These are phyloP conservation scores for Leistus spinibarbis DNA, from an alignment of 2,888 invertebrate genomes.

Conservation along the genomic window DNA sequence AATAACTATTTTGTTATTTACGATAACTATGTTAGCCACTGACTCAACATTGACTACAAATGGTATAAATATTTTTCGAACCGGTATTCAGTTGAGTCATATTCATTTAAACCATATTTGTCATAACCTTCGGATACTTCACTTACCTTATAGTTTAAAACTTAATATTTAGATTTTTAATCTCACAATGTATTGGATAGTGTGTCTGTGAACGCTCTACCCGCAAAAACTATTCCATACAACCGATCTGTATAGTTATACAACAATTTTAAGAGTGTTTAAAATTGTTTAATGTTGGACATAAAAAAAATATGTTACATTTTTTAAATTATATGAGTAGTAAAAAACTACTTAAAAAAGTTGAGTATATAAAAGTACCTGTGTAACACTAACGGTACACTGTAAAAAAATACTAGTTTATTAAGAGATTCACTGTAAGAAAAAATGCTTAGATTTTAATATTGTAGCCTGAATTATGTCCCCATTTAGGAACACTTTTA, in stretches of 20 bases:
- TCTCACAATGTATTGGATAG: no score
- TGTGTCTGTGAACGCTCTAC: no score
- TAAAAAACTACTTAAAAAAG: not conserved
- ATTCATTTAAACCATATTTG: not conserved
- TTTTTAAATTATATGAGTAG: not conserved
- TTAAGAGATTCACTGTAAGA: not conserved
- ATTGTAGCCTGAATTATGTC: not conserved
- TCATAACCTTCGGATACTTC: not conserved
- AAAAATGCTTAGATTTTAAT: no score
- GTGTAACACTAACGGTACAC: not conserved
- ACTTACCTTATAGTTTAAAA: not conserved
- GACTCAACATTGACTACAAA: not conserved
- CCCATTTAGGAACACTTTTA: not conserved
- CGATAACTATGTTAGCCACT: not conserved
- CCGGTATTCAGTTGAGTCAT: not conserved
- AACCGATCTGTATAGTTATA: no score
- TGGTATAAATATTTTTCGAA: not conserved
- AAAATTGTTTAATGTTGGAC: not conserved
- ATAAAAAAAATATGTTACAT: not conserved
- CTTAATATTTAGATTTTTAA: not conserved
- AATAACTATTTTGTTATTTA: not conserved
- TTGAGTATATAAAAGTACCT: not conserved
- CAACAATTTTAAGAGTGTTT: not conserved
- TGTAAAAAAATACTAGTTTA: not conserved
- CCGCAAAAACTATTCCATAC: no score